Percentiles rank a stretch among this genome's conserved stretches.
Evolutionary conservation across 2,113 vertebrate genomes (phyloP).

Genomic region (Chaenogobius annularis): DNA sequence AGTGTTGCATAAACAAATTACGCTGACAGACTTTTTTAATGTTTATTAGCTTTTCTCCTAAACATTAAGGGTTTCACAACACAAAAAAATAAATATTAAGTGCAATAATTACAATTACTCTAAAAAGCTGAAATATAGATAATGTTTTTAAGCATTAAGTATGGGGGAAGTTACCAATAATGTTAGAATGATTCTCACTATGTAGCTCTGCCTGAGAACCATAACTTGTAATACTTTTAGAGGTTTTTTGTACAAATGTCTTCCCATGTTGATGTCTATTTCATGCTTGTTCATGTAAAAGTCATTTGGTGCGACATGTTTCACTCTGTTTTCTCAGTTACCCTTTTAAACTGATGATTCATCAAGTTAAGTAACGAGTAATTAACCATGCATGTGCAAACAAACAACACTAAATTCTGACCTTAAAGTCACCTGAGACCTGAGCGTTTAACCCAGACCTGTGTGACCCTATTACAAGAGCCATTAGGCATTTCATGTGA

Average conservation of each 20-base stretch:
- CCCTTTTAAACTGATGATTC: conserved; percentile 38
- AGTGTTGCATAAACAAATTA: neutral
- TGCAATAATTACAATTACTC: neutral
- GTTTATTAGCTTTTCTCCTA: neutral
- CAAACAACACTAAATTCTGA: conserved; percentile 6
- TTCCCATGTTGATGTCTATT: neutral
- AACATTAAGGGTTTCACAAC: neutral
- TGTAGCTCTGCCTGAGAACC: neutral
- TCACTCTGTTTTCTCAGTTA: neutral
- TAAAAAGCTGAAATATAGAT: neutral
- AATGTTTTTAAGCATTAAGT: neutral
- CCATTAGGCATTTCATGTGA: neutral
- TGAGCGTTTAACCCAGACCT: conserved; percentile 1
- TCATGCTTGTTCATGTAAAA: neutral
- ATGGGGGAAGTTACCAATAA: neutral
- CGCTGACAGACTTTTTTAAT: neutral
- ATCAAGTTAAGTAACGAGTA: conserved; percentile 43
- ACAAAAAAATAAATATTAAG: neutral
- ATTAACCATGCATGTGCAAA: conserved; percentile 17
- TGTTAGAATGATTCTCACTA: neutral
- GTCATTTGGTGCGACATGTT: neutral
- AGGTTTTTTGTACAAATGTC: neutral
- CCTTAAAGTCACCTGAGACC: conserved; percentile 14
- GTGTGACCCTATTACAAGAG: neutral
- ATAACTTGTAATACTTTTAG: neutral